These are phyloP conservation scores for Knipowitschia caucasica DNA, from an alignment of 2,797 vertebrate species.

Conservation along the genomic window DNA sequence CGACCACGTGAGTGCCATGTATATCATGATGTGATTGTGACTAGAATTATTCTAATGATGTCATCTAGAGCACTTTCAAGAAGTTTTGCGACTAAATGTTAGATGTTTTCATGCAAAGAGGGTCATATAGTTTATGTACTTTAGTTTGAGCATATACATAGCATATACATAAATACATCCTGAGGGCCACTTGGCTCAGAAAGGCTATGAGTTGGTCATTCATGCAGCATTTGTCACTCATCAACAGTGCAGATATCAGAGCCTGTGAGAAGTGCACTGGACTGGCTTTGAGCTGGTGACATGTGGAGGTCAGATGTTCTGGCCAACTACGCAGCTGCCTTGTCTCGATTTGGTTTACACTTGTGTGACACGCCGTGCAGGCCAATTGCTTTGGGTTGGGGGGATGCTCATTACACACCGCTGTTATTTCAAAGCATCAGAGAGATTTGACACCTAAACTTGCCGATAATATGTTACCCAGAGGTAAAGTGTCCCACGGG, in stretches of 20 bases:
- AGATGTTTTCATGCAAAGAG: not conserved
- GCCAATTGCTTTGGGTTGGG: constrained; percentile 46
- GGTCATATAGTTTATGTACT: not conserved
- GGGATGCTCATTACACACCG: constrained; percentile 50
- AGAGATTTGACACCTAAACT: constrained; percentile 55
- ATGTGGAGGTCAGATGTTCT: constrained; percentile 52
- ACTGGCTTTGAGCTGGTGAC: constrained; percentile 43
- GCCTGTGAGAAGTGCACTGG: constrained; percentile 38
- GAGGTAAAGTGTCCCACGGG: constrained; percentile 42
- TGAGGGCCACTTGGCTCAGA: constrained; percentile 17
- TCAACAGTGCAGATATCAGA: constrained; percentile 29
- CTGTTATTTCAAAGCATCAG: constrained; percentile 62
- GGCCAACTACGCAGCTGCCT: constrained; percentile 53
- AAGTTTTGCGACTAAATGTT: not conserved
- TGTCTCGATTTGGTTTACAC: constrained; percentile 55
- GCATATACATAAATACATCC: not conserved
- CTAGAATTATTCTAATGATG: not conserved
- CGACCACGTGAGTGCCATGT: constrained; percentile 13
- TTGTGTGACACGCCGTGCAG: constrained; percentile 28
- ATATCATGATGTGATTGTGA: not conserved
- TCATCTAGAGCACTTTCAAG: not conserved
- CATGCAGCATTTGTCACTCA: constrained; percentile 36
- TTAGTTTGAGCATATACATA: not conserved
- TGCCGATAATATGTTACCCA: constrained; percentile 59
- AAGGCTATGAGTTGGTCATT: constrained; percentile 21